A percentile compares a stretch with the other conserved stretches of the same genome.
phyloP scores from a whole-genome alignment of 2,113 vertebrate genomes.

The Tragulus kanchil region DNA sequence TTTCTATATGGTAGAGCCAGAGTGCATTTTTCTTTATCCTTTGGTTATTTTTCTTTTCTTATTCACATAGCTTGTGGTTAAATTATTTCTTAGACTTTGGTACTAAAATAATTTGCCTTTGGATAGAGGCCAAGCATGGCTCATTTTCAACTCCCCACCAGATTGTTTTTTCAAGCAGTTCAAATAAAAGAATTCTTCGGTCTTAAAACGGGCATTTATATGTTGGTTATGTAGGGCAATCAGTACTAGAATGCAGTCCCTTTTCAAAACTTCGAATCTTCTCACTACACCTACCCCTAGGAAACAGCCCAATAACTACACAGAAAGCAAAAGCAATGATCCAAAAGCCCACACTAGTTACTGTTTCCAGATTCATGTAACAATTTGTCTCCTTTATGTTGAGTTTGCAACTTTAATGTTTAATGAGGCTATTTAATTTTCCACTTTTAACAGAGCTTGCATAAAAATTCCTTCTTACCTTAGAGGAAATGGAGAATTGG shows the following conservation, averaged over 20 bases:
- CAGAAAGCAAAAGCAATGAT: conserved; percentile 15
- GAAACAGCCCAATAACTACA: background rate
- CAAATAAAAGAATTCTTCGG: conserved; percentile 51
- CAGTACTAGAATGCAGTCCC: background rate
- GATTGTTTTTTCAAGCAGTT: conserved; percentile 66
- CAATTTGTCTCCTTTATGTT: conserved; percentile 38
- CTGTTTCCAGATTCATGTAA: conserved; percentile 43
- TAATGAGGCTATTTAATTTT: conserved; percentile 60
- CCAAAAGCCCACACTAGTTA: background rate
- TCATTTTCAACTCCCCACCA: conserved; percentile 62
- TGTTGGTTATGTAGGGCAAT: conserved; percentile 29
- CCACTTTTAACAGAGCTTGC: conserved; percentile 49
- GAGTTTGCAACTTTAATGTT: conserved; percentile 67
- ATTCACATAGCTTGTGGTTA: conserved; percentile 69
- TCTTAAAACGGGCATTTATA: conserved; percentile 57
- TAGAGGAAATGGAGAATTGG: conserved; percentile 40
- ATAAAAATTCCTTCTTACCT: conserved; percentile 61
- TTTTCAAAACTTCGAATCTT: conserved; percentile 47
- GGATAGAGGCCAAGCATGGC: conserved; percentile 69
- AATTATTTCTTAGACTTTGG: conserved; percentile 79
- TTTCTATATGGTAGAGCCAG: conserved; percentile 49
- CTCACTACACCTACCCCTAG: background rate
- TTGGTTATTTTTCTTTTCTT: conserved; percentile 79
- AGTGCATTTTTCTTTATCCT: conserved; percentile 71
- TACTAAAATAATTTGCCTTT: conserved; percentile 82